A percentile compares a stretch with the other conserved stretches of the same genome.
Evolutionary conservation across 2,888 invertebrate genomes (phyloP).

Genomic region (Pammene fasciana): DNA sequence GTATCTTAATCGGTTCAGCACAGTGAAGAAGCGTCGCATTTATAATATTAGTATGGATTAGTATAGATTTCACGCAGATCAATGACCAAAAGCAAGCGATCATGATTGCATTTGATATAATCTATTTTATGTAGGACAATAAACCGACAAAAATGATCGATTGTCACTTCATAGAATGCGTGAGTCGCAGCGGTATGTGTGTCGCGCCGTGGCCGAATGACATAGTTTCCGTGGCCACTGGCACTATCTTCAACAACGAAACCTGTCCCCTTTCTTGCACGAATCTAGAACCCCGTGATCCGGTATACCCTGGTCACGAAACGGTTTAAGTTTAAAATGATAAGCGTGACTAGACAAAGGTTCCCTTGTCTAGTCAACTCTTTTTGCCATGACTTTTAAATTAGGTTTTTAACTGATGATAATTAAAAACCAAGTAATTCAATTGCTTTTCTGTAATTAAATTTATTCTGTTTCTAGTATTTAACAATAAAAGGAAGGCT

Average conservation of each 20-base stretch:
- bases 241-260: slow-evolving; percentile 61
- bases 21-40: no score
- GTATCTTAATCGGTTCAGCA: no score
- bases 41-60: no score
- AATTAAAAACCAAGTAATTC: background rate
- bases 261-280: slow-evolving; percentile 61
- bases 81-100: slow-evolving; percentile 3
- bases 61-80: no score
- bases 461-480: slow-evolving; percentile 47
- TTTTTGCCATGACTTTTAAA: no score
- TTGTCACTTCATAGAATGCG: slow-evolving; percentile 58
- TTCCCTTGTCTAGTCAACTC: background rate
- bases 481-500: slow-evolving; percentile 53
- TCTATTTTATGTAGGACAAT: slow-evolving; percentile 36
- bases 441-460: background rate
- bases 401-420: no score
- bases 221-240: slow-evolving; percentile 69
- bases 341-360: slow-evolving; percentile 30
- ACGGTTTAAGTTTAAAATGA: slow-evolving; percentile 19
- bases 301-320: slow-evolving; percentile 37
- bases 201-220: slow-evolving; percentile 77
- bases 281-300: slow-evolving; percentile 34
- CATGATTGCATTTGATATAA: slow-evolving; percentile 25
- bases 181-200: slow-evolving; percentile 70
- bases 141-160: slow-evolving; percentile 47